Base-by-base conservation (phyloP, 1,140 invertebrate species). In the Brachionus koreanus region DNA sequence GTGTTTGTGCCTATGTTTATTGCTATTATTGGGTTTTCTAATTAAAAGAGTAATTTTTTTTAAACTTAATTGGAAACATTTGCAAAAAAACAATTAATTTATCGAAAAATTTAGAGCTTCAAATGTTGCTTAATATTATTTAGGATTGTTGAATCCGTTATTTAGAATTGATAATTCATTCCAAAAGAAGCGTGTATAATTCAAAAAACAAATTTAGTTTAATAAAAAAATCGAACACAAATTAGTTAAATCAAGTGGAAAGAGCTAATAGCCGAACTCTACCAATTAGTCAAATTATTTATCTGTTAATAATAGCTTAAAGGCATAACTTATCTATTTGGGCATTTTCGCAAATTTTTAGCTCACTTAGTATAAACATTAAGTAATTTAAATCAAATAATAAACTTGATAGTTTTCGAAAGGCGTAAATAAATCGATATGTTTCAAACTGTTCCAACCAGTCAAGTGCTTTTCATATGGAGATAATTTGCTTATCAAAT, bases 401-500 rank as follows among this genome's bases (percentile, higher is more conserved):
- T 69, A 39, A 19, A 39, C 35, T 69, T 39, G 6, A 69, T 37
- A 39, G 33, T 69, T 69, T 37, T 69, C 37, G 19, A 39, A 37
- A 39, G 16, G 65, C 65, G 65, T 69, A 69, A 69, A 69, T 69
- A 69, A 69, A 39, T 39, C 65, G 65, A 69, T 39, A 69, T 42
- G 39, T 69, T 39, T 69, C 65, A 69, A 69, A 69, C 65, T 69
- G 65, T 69, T 37, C 37, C 39, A 16, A 39, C 16, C 19, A 37
- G 13, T 69, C 65, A 69, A 69, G 65, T 39, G 65, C 35, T 69
- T 39, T 69, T 37, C 65, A 43, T 69, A 69, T 19, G 37, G 65
- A 69, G 65, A 69, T 69, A 69, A 69, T 69, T 69, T 69, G 33
- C 37, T 69, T 69, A 69, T 69, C 65, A 69, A 69, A 16, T 69